These are phyloP conservation scores for Eupithecia abbreviata DNA, from an alignment of 2,888 invertebrate genomes.

Conservation along the genomic window DNA sequence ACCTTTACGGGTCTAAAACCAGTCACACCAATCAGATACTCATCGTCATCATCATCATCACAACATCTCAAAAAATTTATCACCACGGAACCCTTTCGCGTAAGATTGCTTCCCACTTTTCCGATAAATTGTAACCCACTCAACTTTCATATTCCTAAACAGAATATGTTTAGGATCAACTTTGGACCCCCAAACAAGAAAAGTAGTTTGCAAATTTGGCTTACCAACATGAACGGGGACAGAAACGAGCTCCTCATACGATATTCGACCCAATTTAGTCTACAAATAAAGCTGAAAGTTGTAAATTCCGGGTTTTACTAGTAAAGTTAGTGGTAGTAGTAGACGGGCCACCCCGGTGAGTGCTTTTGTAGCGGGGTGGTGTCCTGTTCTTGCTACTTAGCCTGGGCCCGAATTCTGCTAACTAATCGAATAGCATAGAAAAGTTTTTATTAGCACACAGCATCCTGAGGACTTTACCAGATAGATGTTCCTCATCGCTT, in stretches of 20 bases:
- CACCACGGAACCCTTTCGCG: background rate
- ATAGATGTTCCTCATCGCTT: too few relatives aligned
- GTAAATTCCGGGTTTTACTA: constrained; percentile 2
- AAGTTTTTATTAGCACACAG: too few relatives aligned
- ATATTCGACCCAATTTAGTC: constrained; percentile 16
- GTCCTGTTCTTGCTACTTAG: background rate
- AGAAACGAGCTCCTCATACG: constrained; percentile 19
- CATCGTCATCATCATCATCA: too few relatives aligned
- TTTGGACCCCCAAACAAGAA: constrained; percentile 44
- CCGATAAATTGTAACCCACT: constrained; percentile 32
- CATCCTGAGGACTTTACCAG: too few relatives aligned
- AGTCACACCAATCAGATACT: background rate
- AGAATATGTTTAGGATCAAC: constrained; percentile 47
- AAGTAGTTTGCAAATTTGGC: constrained; percentile 50
- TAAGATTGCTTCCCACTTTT: background rate
- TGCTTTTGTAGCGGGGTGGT: background rate
- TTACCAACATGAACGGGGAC: constrained; percentile 42
- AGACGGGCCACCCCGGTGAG: background rate
- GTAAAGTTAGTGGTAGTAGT: constrained; percentile 29
- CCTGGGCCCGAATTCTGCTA: too few relatives aligned
- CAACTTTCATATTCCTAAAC: constrained; percentile 48
- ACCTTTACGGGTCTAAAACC: background rate
- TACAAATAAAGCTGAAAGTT: constrained; percentile 17
- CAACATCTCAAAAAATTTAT: background rate
- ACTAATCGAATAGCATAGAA: too few relatives aligned